A percentile compares a stretch with the other conserved stretches of the same genome.
Evolutionary conservation across 2,113 vertebrate genomes (phyloP).

Genomic region (Rhadina sibilatrix): DNA sequence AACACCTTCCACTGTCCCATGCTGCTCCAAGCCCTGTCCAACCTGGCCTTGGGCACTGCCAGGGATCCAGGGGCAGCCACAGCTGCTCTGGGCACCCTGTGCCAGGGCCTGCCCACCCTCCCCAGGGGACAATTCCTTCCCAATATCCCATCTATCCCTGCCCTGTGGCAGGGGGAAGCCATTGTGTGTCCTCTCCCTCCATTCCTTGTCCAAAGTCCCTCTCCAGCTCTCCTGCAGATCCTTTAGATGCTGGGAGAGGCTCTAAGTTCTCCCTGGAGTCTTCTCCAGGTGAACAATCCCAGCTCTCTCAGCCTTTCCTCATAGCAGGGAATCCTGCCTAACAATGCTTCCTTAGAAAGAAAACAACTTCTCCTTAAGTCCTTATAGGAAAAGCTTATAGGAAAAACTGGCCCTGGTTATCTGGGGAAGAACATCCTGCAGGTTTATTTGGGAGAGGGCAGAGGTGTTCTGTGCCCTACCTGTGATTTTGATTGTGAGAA

Average conservation of each 20-base stretch:
- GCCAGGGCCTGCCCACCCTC: neutral
- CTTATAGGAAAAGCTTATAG: neutral
- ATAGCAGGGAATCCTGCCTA: neutral
- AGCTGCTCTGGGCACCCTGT: neutral
- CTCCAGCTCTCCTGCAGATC: neutral
- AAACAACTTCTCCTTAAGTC: neutral
- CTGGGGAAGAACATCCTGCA: neutral
- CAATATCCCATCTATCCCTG: neutral
- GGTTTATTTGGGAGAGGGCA: neutral
- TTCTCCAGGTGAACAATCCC: neutral
- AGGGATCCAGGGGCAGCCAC: neutral
- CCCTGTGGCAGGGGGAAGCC: neutral
- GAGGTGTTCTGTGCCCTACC: neutral
- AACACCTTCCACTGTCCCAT: neutral
- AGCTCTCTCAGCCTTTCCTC: neutral
- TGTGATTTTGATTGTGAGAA: neutral
- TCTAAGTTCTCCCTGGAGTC: neutral
- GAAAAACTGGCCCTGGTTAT: neutral
- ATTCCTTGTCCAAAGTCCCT: neutral
- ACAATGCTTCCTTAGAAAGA: neutral
- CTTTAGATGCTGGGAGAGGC: neutral
- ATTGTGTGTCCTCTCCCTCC: neutral
- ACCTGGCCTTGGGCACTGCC: neutral
- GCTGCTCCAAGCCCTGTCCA: neutral
- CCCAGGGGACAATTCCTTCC: accelerated